These are phyloP conservation scores for Heterohyrax brucei DNA, from an alignment of 2,797 vertebrate species.

Conservation along the genomic window DNA sequence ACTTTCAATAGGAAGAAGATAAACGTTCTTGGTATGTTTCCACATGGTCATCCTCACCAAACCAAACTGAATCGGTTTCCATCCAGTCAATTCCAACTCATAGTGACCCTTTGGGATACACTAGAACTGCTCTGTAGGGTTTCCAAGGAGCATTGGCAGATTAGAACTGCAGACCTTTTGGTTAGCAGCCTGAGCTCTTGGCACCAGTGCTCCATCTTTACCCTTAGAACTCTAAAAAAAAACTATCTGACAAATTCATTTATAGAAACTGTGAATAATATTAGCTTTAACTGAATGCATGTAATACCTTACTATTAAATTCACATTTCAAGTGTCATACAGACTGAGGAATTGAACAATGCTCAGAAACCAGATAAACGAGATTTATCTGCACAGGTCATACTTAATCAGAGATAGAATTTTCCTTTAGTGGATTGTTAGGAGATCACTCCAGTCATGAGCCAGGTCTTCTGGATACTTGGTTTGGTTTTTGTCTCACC, in stretches of 20 bases:
- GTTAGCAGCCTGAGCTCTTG: too few relatives aligned
- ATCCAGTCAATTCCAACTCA: too few relatives aligned
- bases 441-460: background rate
- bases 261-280: conserved; percentile 60
- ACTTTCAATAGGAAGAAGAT: conserved; percentile 8
- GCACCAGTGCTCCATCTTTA: background rate
- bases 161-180: too few relatives aligned
- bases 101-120: too few relatives aligned
- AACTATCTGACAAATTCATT: conserved; percentile 33
- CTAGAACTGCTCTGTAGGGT: too few relatives aligned
- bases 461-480: conserved; percentile 55
- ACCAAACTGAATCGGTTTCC: too few relatives aligned
- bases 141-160: too few relatives aligned
- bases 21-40: conserved; percentile 30
- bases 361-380: conserved; percentile 72
- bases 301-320: conserved; percentile 24
- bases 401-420: conserved; percentile 50
- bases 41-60: background rate
- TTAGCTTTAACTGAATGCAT: conserved; percentile 66
- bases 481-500: conserved; percentile 78
- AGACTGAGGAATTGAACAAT: conserved; percentile 71
- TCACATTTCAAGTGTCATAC: conserved; percentile 22
- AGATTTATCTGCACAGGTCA: conserved; percentile 76
- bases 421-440: conserved; percentile 35
- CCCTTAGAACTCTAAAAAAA: conserved; percentile 34